These are phyloP conservation scores for Raja brachyura DNA, from an alignment of 2,113 vertebrate genomes.

Conservation along the genomic window DNA sequence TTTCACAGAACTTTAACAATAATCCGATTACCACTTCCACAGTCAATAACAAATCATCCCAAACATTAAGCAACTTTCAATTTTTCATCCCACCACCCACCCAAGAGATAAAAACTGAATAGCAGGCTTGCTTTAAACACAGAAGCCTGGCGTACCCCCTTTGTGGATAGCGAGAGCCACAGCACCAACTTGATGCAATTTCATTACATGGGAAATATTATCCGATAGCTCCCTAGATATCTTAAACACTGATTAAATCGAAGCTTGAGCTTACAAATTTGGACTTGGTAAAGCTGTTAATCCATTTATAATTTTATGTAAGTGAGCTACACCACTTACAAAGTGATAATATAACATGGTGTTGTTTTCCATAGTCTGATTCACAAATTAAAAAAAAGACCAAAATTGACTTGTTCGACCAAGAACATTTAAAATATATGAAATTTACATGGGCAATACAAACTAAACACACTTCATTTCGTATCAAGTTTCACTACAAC, in stretches of 20 bases:
- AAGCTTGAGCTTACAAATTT: background rate
- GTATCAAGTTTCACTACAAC: background rate
- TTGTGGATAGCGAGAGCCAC: background rate
- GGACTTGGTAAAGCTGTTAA: conserved; percentile 4
- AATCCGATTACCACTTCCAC: background rate
- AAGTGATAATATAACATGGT: too few species aligned
- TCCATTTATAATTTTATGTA: background rate
- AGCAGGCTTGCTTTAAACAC: background rate
- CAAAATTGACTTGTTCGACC: background rate
- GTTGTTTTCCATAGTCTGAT: background rate
- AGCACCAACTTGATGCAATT: background rate
- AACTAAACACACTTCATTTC: background rate
- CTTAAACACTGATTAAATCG: background rate
- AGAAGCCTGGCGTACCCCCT: background rate
- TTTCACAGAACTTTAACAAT: background rate
- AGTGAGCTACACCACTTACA: background rate
- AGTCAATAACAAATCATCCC: background rate
- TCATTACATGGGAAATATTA: background rate
- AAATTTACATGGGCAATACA: too few species aligned
- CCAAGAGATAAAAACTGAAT: background rate
- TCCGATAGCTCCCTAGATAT: background rate
- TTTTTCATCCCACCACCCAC: background rate
- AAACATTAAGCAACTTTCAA: background rate
- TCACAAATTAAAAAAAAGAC: background rate
- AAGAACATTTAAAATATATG: background rate